phyloP scores from a whole-genome alignment of 2,888 invertebrate species.

The Eupithecia tripunctaria region DNA sequence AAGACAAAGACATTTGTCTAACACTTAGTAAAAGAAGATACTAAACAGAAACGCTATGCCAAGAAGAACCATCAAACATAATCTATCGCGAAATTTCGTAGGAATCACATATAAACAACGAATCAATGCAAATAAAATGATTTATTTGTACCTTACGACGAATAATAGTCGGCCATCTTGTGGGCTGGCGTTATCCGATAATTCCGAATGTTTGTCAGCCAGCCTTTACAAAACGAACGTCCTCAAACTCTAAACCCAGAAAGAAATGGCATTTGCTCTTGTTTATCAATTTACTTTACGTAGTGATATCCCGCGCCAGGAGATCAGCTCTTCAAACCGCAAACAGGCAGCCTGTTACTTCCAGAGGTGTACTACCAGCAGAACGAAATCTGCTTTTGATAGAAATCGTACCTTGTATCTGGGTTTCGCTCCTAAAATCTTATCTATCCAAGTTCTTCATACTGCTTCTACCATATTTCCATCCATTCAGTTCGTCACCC shows the following conservation, averaged over 20 bases:
- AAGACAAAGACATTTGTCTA: constrained; percentile 70
- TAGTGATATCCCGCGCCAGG: constrained; percentile 59
- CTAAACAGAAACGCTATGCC: constrained; percentile 41
- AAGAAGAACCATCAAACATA: constrained; percentile 47
- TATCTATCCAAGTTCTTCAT: constrained; percentile 52
- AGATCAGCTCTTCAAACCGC: constrained; percentile 74
- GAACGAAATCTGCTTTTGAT: background rate
- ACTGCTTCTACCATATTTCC: constrained; percentile 73
- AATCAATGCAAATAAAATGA: constrained; percentile 60
- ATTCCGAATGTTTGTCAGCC: constrained; percentile 66
- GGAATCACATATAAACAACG: constrained; percentile 50
- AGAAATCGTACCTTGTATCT: background rate
- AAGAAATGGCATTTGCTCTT: constrained; percentile 55
- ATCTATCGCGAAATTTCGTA: constrained; percentile 42
- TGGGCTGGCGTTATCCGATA: constrained; percentile 83
- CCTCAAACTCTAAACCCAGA: constrained; percentile 55
- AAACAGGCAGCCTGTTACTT: constrained; percentile 68
- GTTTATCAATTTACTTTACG: constrained; percentile 52
- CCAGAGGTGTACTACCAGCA: background rate
- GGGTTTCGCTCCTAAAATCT: background rate
- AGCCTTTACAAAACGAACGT: constrained; percentile 54
- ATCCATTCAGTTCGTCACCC: constrained; percentile 66
- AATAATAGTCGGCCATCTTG: constrained; percentile 85
- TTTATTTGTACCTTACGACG: constrained; percentile 81
- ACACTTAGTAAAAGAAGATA: constrained; percentile 36